Base-by-base conservation (phyloP, 2,888 invertebrate genomes). In the Synanthedon andrenaeformis region DNA sequence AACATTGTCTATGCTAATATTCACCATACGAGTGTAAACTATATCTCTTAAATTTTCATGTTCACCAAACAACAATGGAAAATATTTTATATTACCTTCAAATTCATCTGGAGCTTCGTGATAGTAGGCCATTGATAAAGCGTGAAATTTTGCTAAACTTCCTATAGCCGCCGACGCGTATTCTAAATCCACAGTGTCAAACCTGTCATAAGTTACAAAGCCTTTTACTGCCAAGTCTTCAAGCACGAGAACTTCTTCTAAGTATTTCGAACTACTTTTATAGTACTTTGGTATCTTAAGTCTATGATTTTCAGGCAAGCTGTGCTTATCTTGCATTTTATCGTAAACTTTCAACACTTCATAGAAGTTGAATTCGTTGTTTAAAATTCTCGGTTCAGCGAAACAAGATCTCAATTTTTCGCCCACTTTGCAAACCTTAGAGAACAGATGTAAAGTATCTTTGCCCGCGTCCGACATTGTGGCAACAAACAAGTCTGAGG, bases 61-160 rank as follows among this genome's bases (percentile, higher is more conserved):
- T 4, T 49, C 49, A 5, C 19, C 17, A 8, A 49, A 49, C 12
- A 49, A 6, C 49, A 28, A 49, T 8, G n/a, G 14, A n/a, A 41
- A 28, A n/a, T 23, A 5, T 14, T 35, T 35, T 12, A 51, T 6
- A 14, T 60, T 28, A 14, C 50, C 50, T 3, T 59, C 52, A 56
- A 67, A 78, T n/a, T 59, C 59, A 14, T 70, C 64, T 3, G 72
- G 74, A 13, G 67, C 14, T 42, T 69, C 65, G 35, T 65, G 62
- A n/a, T 58, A 59, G 53, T 67, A 65, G 0, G 74, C 76, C 23
- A 76, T 65, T 0, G 77, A 74, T 3, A 76, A 54, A 0, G 76
- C 77, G 58, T 79, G 78, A 6, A 74, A 66, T 56, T 69, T 72
- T 0, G 74, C 76, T 45, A 76, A 53, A 14, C 62, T 62, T 49